Conservation (phyloP, 1,140 invertebrate genomes). For the Myzus persicae region DNA sequence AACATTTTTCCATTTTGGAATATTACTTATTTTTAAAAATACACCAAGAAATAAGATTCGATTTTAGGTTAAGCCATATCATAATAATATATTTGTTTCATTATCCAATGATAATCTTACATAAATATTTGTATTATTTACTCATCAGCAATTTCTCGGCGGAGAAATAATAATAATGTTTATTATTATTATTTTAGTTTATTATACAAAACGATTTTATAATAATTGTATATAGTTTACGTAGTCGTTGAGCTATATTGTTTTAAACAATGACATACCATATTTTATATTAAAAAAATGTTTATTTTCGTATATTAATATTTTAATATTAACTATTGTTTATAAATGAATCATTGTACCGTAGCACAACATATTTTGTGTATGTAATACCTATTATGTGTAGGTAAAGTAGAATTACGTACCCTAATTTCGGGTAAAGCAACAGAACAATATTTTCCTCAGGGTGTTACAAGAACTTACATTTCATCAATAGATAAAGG, state of each 20-base stretch:
- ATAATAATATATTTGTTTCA: too few species aligned
- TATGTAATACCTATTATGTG: too few species aligned
- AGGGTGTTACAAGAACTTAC: background rate
- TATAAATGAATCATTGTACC: background rate
- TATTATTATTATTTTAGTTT: too few species aligned
- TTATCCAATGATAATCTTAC: too few species aligned
- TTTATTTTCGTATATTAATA: too few species aligned
- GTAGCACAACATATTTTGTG: background rate
- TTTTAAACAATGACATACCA: too few species aligned
- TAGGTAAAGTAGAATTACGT: background rate
- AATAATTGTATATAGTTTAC: too few species aligned
- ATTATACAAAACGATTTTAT: background rate
- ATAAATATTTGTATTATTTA: too few species aligned
- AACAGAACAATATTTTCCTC: background rate
- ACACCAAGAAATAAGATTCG: background rate
- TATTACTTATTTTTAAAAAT: background rate
- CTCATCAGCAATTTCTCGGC: too few species aligned
- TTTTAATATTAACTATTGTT: background rate
- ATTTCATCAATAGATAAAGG: background rate
- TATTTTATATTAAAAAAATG: too few species aligned
- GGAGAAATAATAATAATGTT: too few species aligned
- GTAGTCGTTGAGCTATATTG: too few species aligned
- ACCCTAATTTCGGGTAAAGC: background rate
- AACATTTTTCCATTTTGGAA: background rate
- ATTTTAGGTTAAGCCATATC: background rate